phyloP scores from a whole-genome alignment of 2,888 invertebrate species.

The Diarsia rubi region DNA sequence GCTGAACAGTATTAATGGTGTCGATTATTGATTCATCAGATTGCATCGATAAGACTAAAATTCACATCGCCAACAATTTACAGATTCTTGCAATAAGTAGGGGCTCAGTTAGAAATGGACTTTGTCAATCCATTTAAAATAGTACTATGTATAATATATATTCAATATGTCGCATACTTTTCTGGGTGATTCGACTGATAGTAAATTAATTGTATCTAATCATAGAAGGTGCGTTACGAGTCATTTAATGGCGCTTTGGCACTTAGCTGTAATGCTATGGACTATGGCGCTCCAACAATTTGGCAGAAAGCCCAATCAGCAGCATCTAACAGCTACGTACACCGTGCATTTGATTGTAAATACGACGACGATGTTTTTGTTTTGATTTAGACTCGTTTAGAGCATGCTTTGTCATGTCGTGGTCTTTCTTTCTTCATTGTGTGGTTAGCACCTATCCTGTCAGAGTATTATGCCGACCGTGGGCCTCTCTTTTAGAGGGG shows the following conservation, averaged over 20 bases:
- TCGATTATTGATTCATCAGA: too few species aligned
- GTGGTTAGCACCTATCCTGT: too few species aligned
- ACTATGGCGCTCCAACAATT: conserved; percentile 40
- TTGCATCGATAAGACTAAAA: not conserved
- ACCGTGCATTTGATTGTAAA: conserved; percentile 31
- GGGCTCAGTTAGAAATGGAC: not conserved
- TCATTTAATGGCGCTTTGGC: conserved; percentile 60
- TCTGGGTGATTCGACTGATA: not conserved
- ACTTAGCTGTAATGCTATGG: conserved; percentile 4
- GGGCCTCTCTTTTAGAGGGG: not conserved
- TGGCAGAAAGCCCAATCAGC: conserved; percentile 43
- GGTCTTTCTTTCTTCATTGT: too few species aligned
- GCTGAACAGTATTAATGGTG: too few species aligned
- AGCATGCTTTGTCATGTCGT: conserved; percentile 9
- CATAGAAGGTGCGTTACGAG: conserved; percentile 17
- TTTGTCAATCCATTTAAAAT: conserved; percentile 30
- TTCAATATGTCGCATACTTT: conserved; percentile 8
- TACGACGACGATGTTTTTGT: conserved; percentile 21
- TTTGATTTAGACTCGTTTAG: conserved; percentile 24
- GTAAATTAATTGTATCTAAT: conserved; percentile 34
- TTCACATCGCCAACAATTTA: not conserved
- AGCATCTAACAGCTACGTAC: conserved; percentile 11
- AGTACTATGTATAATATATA: not conserved
- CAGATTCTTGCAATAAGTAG: not conserved
- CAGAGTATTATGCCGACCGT: too few species aligned